phyloP scores from a whole-genome alignment of 2,888 invertebrate genomes.

The Automeris io region DNA sequence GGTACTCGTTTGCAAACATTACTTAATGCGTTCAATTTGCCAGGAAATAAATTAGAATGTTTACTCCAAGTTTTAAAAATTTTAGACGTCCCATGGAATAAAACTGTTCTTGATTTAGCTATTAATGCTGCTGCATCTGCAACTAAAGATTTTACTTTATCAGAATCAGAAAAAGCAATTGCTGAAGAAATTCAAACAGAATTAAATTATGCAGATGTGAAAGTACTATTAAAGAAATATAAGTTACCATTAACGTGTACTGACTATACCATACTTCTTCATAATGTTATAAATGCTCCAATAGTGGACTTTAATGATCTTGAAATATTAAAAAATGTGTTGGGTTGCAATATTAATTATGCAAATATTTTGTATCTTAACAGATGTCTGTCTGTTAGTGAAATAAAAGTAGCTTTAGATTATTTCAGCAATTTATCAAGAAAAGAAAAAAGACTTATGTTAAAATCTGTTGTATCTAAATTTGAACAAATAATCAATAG shows the following conservation, averaged over 20 bases:
- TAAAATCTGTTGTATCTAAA: constrained; percentile 50
- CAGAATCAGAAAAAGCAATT: constrained; percentile 46
- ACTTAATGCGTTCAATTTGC: constrained; percentile 49
- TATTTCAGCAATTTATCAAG: constrained; percentile 44
- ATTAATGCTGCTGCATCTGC: constrained; percentile 45
- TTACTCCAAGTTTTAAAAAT: constrained; percentile 60
- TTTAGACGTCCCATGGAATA: constrained; percentile 64
- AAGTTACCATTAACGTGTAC: constrained; percentile 58
- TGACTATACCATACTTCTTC: constrained; percentile 55
- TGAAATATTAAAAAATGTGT: constrained; percentile 45
- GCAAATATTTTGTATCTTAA: constrained; percentile 53
- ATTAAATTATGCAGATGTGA: constrained; percentile 60
- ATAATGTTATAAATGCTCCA: constrained; percentile 48
- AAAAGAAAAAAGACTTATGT: constrained; percentile 41
- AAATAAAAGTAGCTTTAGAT: constrained; percentile 50
- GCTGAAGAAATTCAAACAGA: constrained; percentile 61
- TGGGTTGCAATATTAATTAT: constrained; percentile 44
- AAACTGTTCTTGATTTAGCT: constrained; percentile 46
- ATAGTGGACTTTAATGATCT: constrained; percentile 53
- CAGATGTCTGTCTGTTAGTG: constrained; percentile 55
- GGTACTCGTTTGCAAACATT: constrained; percentile 53
- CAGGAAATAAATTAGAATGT: constrained; percentile 53
- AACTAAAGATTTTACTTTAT: constrained; percentile 53
- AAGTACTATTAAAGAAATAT: constrained; percentile 66
- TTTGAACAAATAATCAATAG: constrained; percentile 58